Percentiles rank a stretch among this genome's conserved stretches.
Conservation (phyloP, 2,888 invertebrate species). For the Julus scandinavius region DNA sequence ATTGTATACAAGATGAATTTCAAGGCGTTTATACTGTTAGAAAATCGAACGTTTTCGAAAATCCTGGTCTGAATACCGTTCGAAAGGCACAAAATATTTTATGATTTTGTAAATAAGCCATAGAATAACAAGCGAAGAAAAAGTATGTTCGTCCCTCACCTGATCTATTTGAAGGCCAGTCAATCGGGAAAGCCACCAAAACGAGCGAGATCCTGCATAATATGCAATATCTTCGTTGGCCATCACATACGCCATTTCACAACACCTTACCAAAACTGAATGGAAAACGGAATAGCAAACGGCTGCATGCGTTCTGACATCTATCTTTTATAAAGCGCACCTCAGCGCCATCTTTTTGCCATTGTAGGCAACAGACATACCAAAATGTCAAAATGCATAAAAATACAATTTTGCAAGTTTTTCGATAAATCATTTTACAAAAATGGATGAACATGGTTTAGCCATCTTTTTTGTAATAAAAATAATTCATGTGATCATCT, state of each 20-base stretch:
- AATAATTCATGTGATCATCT: no score
- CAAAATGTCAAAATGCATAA: no score
- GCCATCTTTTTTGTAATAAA: no score
- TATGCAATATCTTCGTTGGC: conserved; percentile 56
- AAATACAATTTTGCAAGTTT: no score
- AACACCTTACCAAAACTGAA: not conserved
- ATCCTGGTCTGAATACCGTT: not conserved
- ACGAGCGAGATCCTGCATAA: conserved; percentile 49
- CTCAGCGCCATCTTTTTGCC: not conserved
- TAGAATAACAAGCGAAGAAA: not conserved
- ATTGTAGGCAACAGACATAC: not conserved
- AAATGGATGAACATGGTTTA: no score
- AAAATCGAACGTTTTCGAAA: not conserved
- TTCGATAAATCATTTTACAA: no score
- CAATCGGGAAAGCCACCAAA: conserved; percentile 49
- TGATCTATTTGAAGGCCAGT: conserved; percentile 50
- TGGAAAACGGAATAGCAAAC: not conserved
- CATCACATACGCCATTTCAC: conserved; percentile 42
- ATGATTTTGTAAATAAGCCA: not conserved
- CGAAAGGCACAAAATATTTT: not conserved
- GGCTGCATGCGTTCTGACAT: not conserved
- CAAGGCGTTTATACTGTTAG: not conserved
- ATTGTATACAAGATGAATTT: not conserved
- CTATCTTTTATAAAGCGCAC: not conserved
- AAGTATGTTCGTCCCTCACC: not conserved